Conservation (phyloP, 2,888 invertebrate species). For the Catocala sponsa region DNA sequence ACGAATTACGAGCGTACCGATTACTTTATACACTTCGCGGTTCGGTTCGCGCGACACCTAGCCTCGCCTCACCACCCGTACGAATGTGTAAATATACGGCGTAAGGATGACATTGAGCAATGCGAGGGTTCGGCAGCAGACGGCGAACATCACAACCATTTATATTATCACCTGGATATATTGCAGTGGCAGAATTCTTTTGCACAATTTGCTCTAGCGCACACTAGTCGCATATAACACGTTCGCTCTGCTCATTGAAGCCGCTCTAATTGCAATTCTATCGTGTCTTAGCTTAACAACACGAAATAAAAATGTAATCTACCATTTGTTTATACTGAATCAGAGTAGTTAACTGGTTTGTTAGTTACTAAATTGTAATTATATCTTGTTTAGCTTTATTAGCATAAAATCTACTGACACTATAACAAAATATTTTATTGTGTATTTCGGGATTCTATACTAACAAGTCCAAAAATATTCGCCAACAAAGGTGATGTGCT, state of each 20-base stretch:
- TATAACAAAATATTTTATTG: no score
- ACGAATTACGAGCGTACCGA: conserved; percentile 7
- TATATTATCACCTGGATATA: not conserved
- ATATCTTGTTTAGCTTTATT: no score
- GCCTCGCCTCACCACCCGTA: not conserved
- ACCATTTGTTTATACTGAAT: no score
- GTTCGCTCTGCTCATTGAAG: not conserved
- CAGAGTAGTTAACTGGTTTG: no score
- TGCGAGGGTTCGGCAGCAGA: not conserved
- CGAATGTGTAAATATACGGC: not conserved
- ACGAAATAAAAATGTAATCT: no score
- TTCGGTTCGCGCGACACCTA: not conserved
- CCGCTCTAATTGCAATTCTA: not conserved
- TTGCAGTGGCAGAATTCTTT: not conserved
- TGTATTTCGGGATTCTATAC: no score
- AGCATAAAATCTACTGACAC: no score
- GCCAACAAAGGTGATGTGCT: no score
- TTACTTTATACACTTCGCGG: not conserved
- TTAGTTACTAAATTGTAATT: no score
- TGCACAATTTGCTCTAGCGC: not conserved
- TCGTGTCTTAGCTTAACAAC: not conserved
- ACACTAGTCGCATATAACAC: not conserved
- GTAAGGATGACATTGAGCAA: not conserved
- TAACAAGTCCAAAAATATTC: no score
- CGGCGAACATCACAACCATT: not conserved